These are phyloP conservation scores for Dexiosoma caninum DNA, from an alignment of 2,888 invertebrate species.

Conservation along the genomic window DNA sequence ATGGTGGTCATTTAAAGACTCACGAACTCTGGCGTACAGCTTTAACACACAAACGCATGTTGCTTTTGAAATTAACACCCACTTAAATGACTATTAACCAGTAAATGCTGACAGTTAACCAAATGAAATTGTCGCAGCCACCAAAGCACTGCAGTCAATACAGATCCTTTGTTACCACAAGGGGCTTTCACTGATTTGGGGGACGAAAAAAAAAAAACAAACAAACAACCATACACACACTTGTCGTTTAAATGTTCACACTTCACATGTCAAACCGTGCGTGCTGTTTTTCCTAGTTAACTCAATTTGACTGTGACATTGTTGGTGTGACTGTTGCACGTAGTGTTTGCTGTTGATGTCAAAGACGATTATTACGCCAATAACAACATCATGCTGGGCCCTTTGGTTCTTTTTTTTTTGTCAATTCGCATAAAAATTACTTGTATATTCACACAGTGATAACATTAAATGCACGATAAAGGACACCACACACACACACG, in stretches of 20 bases:
- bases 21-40: background rate
- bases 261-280: constrained; percentile 62
- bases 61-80: constrained; percentile 64
- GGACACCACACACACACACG: background rate
- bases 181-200: constrained; percentile 38
- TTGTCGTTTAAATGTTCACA: constrained; percentile 65
- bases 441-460: background rate
- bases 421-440: constrained; percentile 10
- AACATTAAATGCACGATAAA: constrained; percentile 3
- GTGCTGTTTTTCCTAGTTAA: constrained; percentile 40
- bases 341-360: constrained; percentile 48
- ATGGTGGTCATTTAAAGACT: constrained; percentile 50
- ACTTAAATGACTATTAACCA: constrained; percentile 67
- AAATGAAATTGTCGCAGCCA: constrained; percentile 29
- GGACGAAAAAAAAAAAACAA: constrained; percentile 46
- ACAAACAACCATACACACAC: too few species aligned
- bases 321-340: constrained; percentile 15
- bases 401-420: background rate
- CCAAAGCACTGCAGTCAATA: constrained; percentile 20
- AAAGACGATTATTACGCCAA: constrained; percentile 55
- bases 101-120: constrained; percentile 43
- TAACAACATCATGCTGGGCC: constrained; percentile 38
- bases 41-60: constrained; percentile 1
- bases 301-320: constrained; percentile 34
- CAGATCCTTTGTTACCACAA: constrained; percentile 39